These are phyloP conservation scores for Paracanthobrama guichenoti DNA, from an alignment of 2,113 vertebrate species.

Conservation along the genomic window DNA sequence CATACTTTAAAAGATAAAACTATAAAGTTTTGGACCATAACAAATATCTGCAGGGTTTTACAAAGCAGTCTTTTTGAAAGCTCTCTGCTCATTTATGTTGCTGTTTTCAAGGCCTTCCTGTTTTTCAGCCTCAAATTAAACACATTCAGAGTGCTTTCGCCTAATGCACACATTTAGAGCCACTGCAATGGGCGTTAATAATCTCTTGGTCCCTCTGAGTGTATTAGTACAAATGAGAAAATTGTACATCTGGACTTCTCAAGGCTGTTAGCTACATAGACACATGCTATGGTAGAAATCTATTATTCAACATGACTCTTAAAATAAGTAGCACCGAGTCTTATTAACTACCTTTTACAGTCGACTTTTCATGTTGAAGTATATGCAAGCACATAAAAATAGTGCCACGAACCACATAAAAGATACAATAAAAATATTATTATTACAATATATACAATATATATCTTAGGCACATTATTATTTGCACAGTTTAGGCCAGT, in stretches of 20 bases:
- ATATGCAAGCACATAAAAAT: not conserved
- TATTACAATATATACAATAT: not conserved
- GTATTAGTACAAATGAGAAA: not conserved
- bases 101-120: not conserved
- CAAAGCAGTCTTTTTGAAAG: not conserved
- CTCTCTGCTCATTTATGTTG: not conserved
- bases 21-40: not conserved
- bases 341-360: not conserved
- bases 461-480: too few species aligned
- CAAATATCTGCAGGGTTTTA: not conserved
- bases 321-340: not conserved
- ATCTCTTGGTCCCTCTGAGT: not conserved
- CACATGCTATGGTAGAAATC: not conserved
- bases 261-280: constrained; percentile 1
- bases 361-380: not conserved
- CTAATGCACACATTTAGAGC: not conserved
- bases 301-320: not conserved
- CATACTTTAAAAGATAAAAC: not conserved
- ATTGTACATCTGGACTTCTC: not conserved
- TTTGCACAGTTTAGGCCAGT: too few species aligned
- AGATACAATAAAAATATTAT: too few species aligned
- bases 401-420: not conserved
- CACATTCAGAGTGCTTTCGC: not conserved
- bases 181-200: not conserved
- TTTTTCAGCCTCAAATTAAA: not conserved